A percentile compares a stretch with the other conserved stretches of the same genome.
Evolutionary conservation across 2,797 vertebrate genomes (phyloP).

Genomic region (Siniperca scherzeri): DNA sequence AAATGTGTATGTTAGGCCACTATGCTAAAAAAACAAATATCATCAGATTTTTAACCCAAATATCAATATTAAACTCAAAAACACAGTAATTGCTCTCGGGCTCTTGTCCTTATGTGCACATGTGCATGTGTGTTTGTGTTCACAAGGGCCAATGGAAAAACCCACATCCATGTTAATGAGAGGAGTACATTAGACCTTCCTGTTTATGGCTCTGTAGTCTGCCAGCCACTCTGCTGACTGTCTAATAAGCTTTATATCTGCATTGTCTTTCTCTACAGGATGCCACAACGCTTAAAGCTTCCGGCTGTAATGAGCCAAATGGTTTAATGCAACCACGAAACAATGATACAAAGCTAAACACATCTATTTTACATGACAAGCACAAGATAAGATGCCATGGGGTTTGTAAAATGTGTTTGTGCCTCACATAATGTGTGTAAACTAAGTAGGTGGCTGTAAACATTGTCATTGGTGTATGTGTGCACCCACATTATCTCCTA

Average conservation of each 20-base stretch:
- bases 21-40: neutral
- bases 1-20: neutral
- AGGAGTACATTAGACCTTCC: slow-evolving; percentile 63
- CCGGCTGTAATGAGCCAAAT: slow-evolving; percentile 54
- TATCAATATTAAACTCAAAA: neutral
- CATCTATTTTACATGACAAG: slow-evolving; percentile 62
- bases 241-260: slow-evolving; percentile 48
- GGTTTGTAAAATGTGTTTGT: slow-evolving; percentile 45
- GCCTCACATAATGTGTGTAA: slow-evolving; percentile 21
- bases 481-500: slow-evolving; percentile 59
- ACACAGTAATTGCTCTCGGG: neutral
- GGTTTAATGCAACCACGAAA: slow-evolving; percentile 59
- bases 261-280: slow-evolving; percentile 57
- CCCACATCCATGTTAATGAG: slow-evolving; percentile 39
- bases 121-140: neutral
- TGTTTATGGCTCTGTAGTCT: slow-evolving; percentile 52
- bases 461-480: slow-evolving; percentile 16
- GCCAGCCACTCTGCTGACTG: slow-evolving; percentile 43
- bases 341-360: slow-evolving; percentile 49
- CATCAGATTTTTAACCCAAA: neutral
- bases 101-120: neutral
- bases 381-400: slow-evolving; percentile 32
- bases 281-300: slow-evolving; percentile 40
- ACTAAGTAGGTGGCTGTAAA: slow-evolving; percentile 57
- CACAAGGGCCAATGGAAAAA: slow-evolving; percentile 21